Base-by-base conservation (phyloP, 2,113 vertebrate genomes). In the Pelvicachromis taeniatus region DNA sequence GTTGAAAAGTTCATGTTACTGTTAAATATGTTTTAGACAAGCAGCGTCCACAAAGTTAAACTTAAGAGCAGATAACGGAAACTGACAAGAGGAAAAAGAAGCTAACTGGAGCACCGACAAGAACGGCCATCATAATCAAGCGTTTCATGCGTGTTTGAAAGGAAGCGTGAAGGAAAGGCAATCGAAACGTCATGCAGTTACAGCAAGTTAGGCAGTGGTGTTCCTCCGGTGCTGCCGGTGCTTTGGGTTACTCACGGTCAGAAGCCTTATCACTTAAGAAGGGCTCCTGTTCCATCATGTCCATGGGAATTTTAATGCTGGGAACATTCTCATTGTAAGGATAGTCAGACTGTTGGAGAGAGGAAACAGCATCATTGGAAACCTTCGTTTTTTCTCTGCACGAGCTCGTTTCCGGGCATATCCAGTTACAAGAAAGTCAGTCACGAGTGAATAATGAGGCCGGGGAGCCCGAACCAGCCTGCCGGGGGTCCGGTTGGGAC, bases 221-320 rank as follows among this genome's bases (percentile, higher is more conserved):
- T 10, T 61, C 79, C 82, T 93, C 94, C 91, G 87, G 92, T 87
- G 75, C 50, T 91, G 77, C 75, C 87, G 94, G 92, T 29, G 2
- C 54, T 33, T 95, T 93, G 85, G 87, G 87, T 96, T 99, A 99
- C 99, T 99, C 97, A 99, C 99, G 97, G 97, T 99, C 98, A 1
- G 96, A 96, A 95, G 97, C 94, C 96, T 98, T 98, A 96, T 97
- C 98, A 92, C 97, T 97, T 97, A 99, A 97, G 97, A 99, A 99
- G 93, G 98, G 98, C 83, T 99, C 97, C 91, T 99, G 97, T 95
- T 99, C 99, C 98, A 99, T 97, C 96, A 99, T 98, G 96, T 99
- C 98, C 98, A 99, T 98, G 95, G 98, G 98, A 82, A 99, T 99
- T 98, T 99, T 99, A 97, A 99, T 98, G 97, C 97, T 98, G 96